A percentile compares a stretch with the other conserved stretches of the same genome.
These are phyloP conservation scores for Leptinotarsa juncta DNA, from an alignment of 2,888 invertebrate genomes.

Conservation along the genomic window DNA sequence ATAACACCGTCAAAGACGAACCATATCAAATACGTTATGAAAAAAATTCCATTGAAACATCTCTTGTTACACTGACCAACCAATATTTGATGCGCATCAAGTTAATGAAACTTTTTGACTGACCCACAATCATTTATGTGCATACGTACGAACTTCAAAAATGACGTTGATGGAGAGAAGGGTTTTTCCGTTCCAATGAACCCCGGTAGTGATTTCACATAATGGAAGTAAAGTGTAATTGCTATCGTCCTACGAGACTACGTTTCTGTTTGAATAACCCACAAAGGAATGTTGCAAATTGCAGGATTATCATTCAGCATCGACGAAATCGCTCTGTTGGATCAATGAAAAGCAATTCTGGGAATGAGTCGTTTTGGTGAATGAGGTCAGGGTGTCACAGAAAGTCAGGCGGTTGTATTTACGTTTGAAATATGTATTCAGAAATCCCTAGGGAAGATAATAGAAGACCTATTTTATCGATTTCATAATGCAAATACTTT, in stretches of 20 bases:
- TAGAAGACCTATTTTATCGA: no score
- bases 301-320: slow-evolving; percentile 5
- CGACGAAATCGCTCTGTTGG: background rate
- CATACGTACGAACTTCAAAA: background rate
- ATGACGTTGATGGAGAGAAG: background rate
- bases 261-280: slow-evolving; percentile 17
- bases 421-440: background rate
- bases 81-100: background rate
- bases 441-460: no score
- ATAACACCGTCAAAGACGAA: no score
- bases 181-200: background rate
- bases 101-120: background rate
- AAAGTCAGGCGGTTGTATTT: background rate
- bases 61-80: background rate
- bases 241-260: slow-evolving; percentile 1
- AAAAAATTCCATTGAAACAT: background rate
- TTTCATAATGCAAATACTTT: no score
- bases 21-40: background rate
- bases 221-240: slow-evolving; percentile 15
- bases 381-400: slow-evolving; percentile 9
- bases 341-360: slow-evolving; percentile 3
- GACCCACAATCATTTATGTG: background rate
- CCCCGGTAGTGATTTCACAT: slow-evolving; percentile 6
- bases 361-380: background rate
- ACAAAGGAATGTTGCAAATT: slow-evolving; percentile 6